A percentile compares a stretch with the other conserved stretches of the same genome.
phyloP scores from a whole-genome alignment of 2,797 vertebrate species.

The Chiroxiphia lanceolata region DNA sequence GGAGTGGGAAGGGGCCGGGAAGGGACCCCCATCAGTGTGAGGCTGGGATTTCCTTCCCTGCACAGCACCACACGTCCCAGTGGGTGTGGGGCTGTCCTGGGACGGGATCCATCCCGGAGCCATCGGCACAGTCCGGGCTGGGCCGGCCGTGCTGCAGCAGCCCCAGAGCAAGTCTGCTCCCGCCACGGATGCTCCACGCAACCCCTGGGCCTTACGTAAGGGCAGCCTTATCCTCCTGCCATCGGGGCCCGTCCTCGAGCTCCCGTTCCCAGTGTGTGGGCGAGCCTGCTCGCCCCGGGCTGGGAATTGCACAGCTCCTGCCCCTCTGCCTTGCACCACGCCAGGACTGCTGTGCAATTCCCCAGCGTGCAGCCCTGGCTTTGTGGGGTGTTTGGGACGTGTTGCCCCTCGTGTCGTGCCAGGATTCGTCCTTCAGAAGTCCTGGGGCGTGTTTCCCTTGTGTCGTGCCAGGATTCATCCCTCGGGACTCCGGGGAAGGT shows the following conservation, averaged over 20 bases:
- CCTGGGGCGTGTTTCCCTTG: rapidly evolving
- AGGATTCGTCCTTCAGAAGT: not conserved
- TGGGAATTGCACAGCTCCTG: constrained; percentile 15
- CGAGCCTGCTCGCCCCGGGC: not conserved
- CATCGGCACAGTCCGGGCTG: not conserved
- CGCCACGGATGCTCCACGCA: not conserved
- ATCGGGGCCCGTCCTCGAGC: constrained; percentile 1
- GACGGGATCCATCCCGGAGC: not conserved
- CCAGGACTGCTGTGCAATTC: not conserved
- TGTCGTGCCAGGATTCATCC: rapidly evolving
- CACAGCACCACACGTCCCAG: rapidly evolving
- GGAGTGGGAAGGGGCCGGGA: not conserved
- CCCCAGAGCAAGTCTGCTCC: constrained; percentile 40
- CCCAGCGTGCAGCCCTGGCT: rapidly evolving
- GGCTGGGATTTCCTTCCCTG: rapidly evolving
- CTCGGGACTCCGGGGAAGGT: rapidly evolving
- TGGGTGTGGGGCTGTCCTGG: rapidly evolving
- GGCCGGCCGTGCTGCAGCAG: not conserved
- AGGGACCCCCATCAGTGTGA: not conserved
- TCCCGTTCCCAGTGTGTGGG: not conserved
- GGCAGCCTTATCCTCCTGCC: not conserved
- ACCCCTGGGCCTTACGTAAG: constrained; percentile 11
- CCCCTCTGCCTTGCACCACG: not conserved
- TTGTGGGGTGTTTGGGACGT: rapidly evolving
- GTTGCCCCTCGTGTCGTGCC: rapidly evolving